phyloP scores from a whole-genome alignment of 2,888 invertebrate species.

The Clanis bilineata region DNA sequence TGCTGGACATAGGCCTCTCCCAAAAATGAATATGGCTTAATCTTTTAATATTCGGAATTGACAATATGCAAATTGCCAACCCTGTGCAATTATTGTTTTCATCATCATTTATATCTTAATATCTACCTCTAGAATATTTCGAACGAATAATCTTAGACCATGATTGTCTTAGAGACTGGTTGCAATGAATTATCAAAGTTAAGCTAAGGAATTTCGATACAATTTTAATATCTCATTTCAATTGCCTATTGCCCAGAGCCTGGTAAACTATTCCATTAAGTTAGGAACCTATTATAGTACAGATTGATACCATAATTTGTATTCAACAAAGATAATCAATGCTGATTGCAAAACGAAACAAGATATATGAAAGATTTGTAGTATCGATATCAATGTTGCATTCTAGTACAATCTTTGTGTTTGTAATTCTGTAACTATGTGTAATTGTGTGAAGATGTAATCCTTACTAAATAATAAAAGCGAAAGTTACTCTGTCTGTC shows the following conservation, averaged over 20 bases:
- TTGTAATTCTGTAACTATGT: neutral
- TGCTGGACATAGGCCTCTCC: no score
- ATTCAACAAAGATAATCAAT: conserved; percentile 1
- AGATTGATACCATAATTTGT: neutral
- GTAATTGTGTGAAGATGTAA: no score
- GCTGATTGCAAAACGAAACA: neutral
- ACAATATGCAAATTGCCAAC: no score
- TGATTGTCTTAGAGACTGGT: no score
- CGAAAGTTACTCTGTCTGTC: no score
- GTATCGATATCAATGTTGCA: neutral
- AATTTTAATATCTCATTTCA: neutral
- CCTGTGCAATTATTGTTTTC: no score
- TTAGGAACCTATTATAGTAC: neutral
- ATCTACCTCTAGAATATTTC: no score
- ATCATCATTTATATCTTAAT: no score
- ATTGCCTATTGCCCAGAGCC: neutral
- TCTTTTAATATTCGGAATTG: no score
- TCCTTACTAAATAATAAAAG: neutral
- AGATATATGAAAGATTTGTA: neutral
- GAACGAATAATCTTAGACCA: no score
- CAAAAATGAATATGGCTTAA: no score
- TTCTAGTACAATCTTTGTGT: neutral
- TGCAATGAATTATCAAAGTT: neutral
- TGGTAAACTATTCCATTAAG: neutral
- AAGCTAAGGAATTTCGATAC: neutral